Evolutionary conservation across 2,888 invertebrate species (phyloP).

Genomic region (Gandaritis pyraliata): DNA sequence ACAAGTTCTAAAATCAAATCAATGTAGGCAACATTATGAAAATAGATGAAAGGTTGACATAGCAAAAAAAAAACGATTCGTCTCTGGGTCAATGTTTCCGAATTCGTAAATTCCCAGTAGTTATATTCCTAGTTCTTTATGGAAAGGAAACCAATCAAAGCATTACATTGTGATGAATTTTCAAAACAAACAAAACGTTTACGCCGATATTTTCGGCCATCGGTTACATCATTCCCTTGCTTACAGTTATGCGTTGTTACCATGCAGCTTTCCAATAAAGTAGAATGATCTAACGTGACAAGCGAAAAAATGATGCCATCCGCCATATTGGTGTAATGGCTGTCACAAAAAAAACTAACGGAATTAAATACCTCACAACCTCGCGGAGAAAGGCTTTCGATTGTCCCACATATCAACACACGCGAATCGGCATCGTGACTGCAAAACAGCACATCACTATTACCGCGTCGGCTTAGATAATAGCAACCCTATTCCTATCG

Average conservation of each 20-base stretch:
- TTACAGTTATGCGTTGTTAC: constrained; percentile 78
- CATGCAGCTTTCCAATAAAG: constrained; percentile 76
- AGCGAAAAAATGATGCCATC: constrained; percentile 82
- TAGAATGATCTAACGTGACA: constrained; percentile 81
- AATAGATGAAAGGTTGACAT: too few relatives aligned
- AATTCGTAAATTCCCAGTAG: too few relatives aligned
- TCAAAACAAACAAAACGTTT: too few relatives aligned
- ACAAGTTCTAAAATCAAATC: too few relatives aligned
- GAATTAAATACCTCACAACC: constrained; percentile 82
- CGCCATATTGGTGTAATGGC: constrained; percentile 80
- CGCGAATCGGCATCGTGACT: constrained; percentile 70
- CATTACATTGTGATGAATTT: background rate
- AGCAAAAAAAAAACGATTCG: too few relatives aligned
- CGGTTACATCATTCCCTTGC: constrained; percentile 76
- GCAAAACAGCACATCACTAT: constrained; percentile 65
- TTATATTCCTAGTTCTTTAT: too few relatives aligned
- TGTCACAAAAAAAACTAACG: constrained; percentile 82
- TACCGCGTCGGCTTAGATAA: constrained; percentile 49
- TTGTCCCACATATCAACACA: constrained; percentile 82
- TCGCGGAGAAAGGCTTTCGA: constrained; percentile 84
- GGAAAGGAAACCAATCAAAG: too few relatives aligned
- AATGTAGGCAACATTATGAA: too few relatives aligned
- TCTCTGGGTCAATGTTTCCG: too few relatives aligned
- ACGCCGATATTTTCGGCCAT: constrained; percentile 43
- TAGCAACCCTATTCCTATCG: constrained; percentile 59